Evolutionary conservation across 2,888 invertebrate genomes (phyloP).

Genomic region (Flabesymbios commensalis): DNA sequence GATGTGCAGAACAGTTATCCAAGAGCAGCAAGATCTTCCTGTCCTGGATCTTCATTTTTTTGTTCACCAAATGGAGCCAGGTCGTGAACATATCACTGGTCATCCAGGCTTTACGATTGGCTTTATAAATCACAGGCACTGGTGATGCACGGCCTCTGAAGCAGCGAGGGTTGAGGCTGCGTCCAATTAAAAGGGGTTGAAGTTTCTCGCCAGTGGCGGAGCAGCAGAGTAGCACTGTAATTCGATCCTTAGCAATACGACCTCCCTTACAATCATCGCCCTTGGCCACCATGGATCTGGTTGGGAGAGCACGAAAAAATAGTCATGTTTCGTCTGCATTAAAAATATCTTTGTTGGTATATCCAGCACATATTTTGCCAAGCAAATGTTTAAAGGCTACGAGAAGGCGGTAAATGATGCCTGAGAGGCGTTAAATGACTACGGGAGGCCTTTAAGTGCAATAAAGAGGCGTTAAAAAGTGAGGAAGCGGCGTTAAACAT

Average conservation of each 20-base stretch:
- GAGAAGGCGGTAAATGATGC: too few species aligned
- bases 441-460: too few species aligned
- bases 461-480: too few species aligned
- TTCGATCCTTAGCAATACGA: neutral
- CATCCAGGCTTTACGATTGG: conserved; percentile 5
- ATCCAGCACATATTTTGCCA: too few species aligned
- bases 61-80: conserved; percentile 3
- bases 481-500: too few species aligned
- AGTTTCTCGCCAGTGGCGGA: neutral
- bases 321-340: conserved; percentile 1
- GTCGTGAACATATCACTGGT: neutral
- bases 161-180: neutral
- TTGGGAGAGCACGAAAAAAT: neutral
- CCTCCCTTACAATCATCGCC: neutral
- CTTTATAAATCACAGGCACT: neutral
- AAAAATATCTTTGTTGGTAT: too few species aligned
- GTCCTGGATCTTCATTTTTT: neutral
- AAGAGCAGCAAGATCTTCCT: too few species aligned
- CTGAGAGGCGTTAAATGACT: too few species aligned
- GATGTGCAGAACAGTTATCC: too few species aligned
- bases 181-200: neutral
- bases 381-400: too few species aligned
- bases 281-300: neutral
- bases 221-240: neutral
- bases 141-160: neutral